These are phyloP conservation scores for Drosophila bocki DNA, from an alignment of 1,140 invertebrate species.

Conservation along the genomic window DNA sequence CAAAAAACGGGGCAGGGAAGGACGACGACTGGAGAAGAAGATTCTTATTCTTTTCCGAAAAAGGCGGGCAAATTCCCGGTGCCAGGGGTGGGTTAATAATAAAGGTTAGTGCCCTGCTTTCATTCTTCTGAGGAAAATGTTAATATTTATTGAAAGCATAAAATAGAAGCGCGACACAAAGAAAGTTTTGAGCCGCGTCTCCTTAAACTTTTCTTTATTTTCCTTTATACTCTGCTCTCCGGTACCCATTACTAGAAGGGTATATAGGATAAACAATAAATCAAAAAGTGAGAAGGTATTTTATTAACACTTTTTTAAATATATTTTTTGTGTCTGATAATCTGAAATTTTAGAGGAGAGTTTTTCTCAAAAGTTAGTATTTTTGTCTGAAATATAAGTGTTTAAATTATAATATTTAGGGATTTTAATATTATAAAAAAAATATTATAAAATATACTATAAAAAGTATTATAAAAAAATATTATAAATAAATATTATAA, in stretches of 20 bases:
- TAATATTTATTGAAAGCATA: slow-evolving; percentile 69
- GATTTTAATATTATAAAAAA: neutral
- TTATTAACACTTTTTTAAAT: neutral
- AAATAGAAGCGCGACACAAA: slow-evolving; percentile 46
- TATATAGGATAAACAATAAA: neutral
- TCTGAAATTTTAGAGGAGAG: too few relatives aligned
- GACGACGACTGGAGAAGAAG: neutral
- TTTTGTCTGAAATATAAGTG: too few relatives aligned
- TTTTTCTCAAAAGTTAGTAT: too few relatives aligned
- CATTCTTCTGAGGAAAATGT: slow-evolving; percentile 35
- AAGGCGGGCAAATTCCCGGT: neutral
- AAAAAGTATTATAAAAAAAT: neutral
- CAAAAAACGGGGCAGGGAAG: neutral
- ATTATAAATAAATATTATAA: too few relatives aligned
- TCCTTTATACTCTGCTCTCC: neutral
- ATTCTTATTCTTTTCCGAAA: slow-evolving; percentile 11
- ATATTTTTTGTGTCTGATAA: too few relatives aligned
- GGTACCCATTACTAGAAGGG: neutral
- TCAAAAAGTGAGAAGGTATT: neutral
- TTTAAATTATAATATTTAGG: too few relatives aligned
- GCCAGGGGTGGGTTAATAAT: too few relatives aligned
- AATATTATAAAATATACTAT: neutral
- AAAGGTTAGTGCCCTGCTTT: slow-evolving; percentile 9
- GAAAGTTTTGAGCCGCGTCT: slow-evolving; percentile 43
- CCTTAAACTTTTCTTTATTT: slow-evolving; percentile 26